phyloP scores from a whole-genome alignment of 2,888 invertebrate genomes.

The Pollenia labialis region DNA sequence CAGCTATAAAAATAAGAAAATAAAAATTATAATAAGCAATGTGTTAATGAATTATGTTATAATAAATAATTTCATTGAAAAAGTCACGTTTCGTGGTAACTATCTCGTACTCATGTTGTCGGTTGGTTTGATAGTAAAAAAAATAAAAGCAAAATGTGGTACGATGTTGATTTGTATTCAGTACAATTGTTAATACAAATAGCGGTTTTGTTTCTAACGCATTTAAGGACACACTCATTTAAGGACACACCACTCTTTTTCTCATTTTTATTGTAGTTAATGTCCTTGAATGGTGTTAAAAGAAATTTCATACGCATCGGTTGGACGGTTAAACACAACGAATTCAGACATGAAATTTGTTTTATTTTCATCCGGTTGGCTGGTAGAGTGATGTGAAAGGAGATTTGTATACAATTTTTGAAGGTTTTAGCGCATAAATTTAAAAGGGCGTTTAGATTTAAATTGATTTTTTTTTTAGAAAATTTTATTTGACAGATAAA shows the following conservation, averaged over 20 bases:
- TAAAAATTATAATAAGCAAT: neutral
- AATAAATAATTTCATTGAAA: slow-evolving; percentile 54
- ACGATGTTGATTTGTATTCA: slow-evolving; percentile 7
- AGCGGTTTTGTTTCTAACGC: neutral
- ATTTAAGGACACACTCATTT: neutral
- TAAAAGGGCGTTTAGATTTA: too few species aligned
- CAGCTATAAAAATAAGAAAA: neutral
- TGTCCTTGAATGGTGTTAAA: neutral
- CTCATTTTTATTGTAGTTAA: neutral
- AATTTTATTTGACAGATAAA: too few species aligned
- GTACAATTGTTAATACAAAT: neutral
- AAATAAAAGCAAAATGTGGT: neutral
- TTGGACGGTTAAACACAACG: neutral
- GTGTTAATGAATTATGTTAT: slow-evolving; percentile 29
- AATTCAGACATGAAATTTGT: too few species aligned
- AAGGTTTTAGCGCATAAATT: too few species aligned
- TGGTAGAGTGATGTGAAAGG: too few species aligned
- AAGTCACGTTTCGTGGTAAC: slow-evolving; percentile 58
- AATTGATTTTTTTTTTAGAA: too few species aligned
- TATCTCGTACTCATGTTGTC: neutral
- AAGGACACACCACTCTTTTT: neutral
- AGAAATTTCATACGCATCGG: neutral
- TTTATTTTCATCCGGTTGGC: too few species aligned
- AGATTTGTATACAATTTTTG: too few species aligned
- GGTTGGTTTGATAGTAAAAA: too few species aligned